Conservation (phyloP, 2,113 vertebrate genomes). For the Illadopsis cleaveri region DNA sequence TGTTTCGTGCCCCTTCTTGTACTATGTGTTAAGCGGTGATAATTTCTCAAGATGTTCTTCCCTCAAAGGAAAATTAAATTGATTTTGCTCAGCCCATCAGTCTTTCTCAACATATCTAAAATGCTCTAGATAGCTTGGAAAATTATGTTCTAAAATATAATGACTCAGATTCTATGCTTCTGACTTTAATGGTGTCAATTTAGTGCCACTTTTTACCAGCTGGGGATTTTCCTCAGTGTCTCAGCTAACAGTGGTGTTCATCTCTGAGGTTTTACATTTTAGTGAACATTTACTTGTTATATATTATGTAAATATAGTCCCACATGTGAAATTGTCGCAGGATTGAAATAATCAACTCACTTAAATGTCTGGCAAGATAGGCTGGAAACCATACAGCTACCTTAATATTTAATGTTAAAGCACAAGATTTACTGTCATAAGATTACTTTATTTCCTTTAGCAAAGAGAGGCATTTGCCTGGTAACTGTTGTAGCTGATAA, state of each 20-base stretch:
- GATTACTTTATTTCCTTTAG: not conserved
- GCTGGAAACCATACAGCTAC: not conserved
- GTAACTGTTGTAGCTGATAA: not conserved
- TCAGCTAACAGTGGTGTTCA: not conserved
- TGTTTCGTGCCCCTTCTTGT: not conserved
- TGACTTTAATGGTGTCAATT: constrained; percentile 1
- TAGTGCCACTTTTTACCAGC: not conserved
- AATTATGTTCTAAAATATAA: constrained; percentile 13
- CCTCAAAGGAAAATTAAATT: constrained; percentile 23
- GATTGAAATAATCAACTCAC: not conserved
- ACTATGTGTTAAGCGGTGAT: not conserved
- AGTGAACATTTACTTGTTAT: not conserved
- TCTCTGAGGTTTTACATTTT: not conserved
- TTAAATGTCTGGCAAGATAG: not conserved
- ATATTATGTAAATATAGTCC: not conserved
- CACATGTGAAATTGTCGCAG: not conserved
- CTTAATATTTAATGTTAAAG: not conserved
- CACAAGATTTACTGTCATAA: not conserved
- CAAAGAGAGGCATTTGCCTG: not conserved
- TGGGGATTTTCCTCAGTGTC: not conserved
- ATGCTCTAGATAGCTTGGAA: not conserved
- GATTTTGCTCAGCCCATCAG: constrained; percentile 29
- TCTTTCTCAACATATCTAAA: constrained; percentile 23
- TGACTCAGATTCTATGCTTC: not conserved
- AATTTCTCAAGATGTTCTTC: constrained; percentile 10